A percentile compares a stretch with the other conserved stretches of the same genome.
phyloP scores from a whole-genome alignment of 2,888 invertebrate species.

The Stenichneumon culpator region DNA sequence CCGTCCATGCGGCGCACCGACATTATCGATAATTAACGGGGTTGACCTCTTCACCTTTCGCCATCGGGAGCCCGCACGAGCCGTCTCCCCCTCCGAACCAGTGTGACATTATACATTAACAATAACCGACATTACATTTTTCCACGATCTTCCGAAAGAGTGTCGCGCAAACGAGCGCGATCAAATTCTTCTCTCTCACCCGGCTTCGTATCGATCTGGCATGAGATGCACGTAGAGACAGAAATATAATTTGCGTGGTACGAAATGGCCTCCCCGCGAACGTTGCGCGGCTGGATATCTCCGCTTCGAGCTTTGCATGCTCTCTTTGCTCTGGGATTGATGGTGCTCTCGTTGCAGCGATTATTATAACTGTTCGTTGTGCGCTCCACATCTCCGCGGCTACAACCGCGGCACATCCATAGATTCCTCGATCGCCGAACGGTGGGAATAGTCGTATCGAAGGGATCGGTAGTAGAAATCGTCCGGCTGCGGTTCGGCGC shows the following conservation, averaged over 20 bases:
- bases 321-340: slow-evolving; percentile 5
- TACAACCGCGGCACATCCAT: neutral
- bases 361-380: slow-evolving; percentile 13
- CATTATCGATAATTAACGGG: slow-evolving; percentile 59
- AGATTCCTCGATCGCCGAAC: slow-evolving; percentile 40
- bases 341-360: slow-evolving; percentile 9
- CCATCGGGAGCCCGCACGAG: slow-evolving; percentile 7
- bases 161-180: neutral
- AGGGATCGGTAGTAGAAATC: slow-evolving; percentile 45
- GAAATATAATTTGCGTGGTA: slow-evolving; percentile 10
- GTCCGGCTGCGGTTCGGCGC: slow-evolving; percentile 29
- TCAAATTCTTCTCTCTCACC: neutral
- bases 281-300: neutral
- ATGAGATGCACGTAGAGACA: neutral
- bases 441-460: slow-evolving; percentile 62
- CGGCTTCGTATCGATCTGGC: neutral
- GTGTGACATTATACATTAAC: neutral
- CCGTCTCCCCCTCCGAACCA: slow-evolving; percentile 5
- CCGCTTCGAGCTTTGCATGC: neutral
- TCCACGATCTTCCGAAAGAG: neutral
- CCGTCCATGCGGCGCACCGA: slow-evolving; percentile 22
- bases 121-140: neutral
- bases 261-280: neutral
- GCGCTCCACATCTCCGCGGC: neutral
- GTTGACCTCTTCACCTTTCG: slow-evolving; percentile 66